Percentiles rank a stretch among this genome's conserved stretches.
Evolutionary conservation across 2,888 invertebrate species (phyloP).

Genomic region (Griposia aprilina): DNA sequence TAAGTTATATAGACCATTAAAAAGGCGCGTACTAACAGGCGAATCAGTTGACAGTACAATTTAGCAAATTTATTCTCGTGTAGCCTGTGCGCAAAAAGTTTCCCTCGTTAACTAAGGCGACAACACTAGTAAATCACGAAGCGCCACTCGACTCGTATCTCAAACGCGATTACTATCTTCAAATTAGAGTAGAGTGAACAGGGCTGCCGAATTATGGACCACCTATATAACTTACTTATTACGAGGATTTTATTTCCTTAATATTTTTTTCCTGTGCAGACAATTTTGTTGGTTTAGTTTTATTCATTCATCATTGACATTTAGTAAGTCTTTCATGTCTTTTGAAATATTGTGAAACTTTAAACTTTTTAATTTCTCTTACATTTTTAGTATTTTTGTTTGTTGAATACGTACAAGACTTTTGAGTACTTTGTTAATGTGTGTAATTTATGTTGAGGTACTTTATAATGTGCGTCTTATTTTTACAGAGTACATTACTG

Average conservation of each 20-base stretch:
- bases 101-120: constrained; percentile 84
- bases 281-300: not conserved
- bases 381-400: not conserved
- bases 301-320: not conserved
- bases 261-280: not conserved
- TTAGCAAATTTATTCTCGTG: constrained; percentile 83
- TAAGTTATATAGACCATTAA: constrained; percentile 45
- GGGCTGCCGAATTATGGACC: constrained; percentile 71
- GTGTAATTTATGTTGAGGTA: not conserved
- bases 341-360: not conserved
- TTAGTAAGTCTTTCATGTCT: not conserved
- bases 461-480: not conserved
- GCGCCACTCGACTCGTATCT: constrained; percentile 79
- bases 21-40: constrained; percentile 45
- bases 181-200: constrained; percentile 78
- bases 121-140: constrained; percentile 85
- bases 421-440: not conserved
- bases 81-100: constrained; percentile 83
- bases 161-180: constrained; percentile 83
- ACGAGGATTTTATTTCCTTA: not conserved
- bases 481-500: not conserved
- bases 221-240: constrained; percentile 8
- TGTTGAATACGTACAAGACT: not conserved
- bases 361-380: not conserved
- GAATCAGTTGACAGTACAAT: constrained; percentile 73